Evolutionary conservation across 2,113 vertebrate species (phyloP).

Genomic region (Hucho hucho): DNA sequence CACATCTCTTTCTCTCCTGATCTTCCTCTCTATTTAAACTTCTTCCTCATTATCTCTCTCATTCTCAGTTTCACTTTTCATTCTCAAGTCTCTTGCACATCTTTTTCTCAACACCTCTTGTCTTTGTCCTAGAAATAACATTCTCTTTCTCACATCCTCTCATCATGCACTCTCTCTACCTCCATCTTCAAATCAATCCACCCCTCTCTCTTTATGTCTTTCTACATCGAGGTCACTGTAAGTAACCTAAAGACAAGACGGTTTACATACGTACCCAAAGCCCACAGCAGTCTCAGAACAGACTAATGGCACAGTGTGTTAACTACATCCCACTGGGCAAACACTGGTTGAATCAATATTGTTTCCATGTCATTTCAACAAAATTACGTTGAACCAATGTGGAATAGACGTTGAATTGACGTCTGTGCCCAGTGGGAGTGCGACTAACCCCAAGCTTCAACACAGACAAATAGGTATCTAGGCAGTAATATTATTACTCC

Average conservation of each 20-base stretch:
- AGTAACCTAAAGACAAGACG: too few species aligned
- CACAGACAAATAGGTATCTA: neutral
- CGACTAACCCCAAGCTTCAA: neutral
- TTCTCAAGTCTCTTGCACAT: too few species aligned
- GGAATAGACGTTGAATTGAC: too few species aligned
- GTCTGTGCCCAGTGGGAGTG: neutral
- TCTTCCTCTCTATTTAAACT: neutral
- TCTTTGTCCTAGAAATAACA: too few species aligned
- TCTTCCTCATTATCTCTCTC: neutral
- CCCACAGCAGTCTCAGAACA: neutral
- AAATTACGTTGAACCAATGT: too few species aligned
- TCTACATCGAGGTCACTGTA: neutral
- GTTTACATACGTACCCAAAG: neutral
- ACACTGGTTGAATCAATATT: too few species aligned
- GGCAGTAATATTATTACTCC: neutral
- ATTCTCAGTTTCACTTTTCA: neutral
- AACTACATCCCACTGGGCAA: neutral
- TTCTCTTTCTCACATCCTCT: neutral
- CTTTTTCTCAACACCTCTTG: neutral
- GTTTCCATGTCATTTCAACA: too few species aligned
- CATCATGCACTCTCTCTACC: neutral
- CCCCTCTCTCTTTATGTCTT: slow-evolving; percentile 16
- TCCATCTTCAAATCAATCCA: neutral
- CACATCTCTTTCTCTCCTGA: neutral
- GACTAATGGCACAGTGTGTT: neutral